A percentile compares a stretch with the other conserved stretches of the same genome.
phyloP scores from a whole-genome alignment of 2,888 invertebrate genomes.

The Acanthopleura granulata region DNA sequence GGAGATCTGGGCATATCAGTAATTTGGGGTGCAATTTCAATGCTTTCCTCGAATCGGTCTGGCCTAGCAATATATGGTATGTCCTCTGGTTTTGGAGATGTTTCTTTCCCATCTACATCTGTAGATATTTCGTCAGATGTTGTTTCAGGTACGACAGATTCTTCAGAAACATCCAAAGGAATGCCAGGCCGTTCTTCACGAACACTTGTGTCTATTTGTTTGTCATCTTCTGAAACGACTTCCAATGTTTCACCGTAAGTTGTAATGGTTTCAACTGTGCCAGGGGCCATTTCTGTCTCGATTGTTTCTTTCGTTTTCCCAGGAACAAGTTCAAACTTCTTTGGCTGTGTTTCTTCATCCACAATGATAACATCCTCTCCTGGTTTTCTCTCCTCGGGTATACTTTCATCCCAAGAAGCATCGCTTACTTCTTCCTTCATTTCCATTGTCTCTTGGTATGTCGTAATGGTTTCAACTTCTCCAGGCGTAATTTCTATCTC shows the following conservation, averaged over 20 bases:
- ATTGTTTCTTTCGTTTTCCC: background rate
- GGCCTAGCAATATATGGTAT: background rate
- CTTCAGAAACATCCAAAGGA: background rate
- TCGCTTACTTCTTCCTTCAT: background rate
- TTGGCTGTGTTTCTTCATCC: too few species aligned
- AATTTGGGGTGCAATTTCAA: background rate
- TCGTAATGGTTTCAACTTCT: background rate
- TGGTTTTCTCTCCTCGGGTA: too few species aligned
- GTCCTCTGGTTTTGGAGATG: too few species aligned
- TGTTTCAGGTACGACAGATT: background rate
- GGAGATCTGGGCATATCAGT: too few species aligned
- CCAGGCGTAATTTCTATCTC: constrained; percentile 1
- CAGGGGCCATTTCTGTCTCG: background rate
- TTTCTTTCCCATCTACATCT: background rate
- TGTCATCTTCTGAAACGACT: background rate
- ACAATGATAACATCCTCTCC: too few species aligned
- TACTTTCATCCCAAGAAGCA: background rate
- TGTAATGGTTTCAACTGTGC: background rate
- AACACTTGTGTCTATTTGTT: background rate
- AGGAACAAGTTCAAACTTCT: background rate
- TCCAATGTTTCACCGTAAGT: background rate
- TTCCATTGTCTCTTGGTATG: background rate
- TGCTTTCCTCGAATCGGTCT: constrained; percentile 9
- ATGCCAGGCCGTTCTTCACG: background rate
- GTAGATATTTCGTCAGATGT: background rate